Evolutionary conservation across 2,888 invertebrate genomes (phyloP).

Genomic region (Tholera decimalis): DNA sequence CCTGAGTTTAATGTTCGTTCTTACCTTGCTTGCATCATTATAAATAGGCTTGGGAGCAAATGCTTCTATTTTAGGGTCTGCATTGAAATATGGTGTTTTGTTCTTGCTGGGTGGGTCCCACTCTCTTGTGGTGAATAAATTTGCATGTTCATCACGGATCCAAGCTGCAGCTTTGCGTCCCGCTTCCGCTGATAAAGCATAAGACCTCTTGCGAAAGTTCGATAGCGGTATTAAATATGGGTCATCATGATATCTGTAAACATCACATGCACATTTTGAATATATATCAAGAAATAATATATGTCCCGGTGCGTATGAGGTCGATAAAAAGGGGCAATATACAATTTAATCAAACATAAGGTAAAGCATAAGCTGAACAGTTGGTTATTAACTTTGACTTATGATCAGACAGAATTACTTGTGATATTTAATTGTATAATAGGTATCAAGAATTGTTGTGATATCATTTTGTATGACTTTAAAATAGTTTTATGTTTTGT

Average conservation of each 20-base stretch:
- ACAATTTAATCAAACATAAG: no score
- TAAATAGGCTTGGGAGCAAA: conserved; percentile 94
- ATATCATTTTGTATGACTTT: no score
- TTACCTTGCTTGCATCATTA: conserved; percentile 93
- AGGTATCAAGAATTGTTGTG: no score
- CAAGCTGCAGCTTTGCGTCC: conserved; percentile 97
- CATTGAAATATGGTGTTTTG: conserved; percentile 87
- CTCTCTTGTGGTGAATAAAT: conserved; percentile 92
- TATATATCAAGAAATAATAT: background rate
- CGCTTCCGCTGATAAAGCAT: conserved; percentile 95
- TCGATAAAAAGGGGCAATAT: no score
- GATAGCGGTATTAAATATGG: conserved; percentile 96
- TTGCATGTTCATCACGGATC: conserved; percentile 94
- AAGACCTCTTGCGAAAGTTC: conserved; percentile 93
- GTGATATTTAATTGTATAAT: no score
- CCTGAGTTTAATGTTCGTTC: background rate
- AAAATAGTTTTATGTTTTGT: no score
- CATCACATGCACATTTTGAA: background rate
- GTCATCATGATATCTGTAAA: conserved; percentile 95
- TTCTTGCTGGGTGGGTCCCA: conserved; percentile 92
- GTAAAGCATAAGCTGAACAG: no score
- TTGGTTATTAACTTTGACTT: no score
- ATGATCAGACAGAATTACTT: no score
- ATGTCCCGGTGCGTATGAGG: no score
- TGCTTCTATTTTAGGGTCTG: conserved; percentile 93